phyloP scores from a whole-genome alignment of 2,113 vertebrate genomes.

The Lamprotornis superbus region DNA sequence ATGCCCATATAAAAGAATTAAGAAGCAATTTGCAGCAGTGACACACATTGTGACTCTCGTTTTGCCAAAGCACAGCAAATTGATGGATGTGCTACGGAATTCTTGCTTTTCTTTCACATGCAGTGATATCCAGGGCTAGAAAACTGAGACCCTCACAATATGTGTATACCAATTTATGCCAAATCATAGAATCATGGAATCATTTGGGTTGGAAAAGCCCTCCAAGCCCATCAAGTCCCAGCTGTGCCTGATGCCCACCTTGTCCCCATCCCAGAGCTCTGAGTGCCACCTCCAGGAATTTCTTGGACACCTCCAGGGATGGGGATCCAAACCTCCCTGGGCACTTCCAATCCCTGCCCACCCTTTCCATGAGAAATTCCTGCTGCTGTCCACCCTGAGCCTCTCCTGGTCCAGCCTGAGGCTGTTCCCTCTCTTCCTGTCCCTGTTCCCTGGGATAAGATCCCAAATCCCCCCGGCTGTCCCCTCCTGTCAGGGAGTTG shows the following conservation, averaged over 20 bases:
- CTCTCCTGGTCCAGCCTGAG: not conserved
- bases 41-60: not conserved
- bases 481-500: not conserved
- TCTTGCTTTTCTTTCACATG: not conserved
- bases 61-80: not conserved
- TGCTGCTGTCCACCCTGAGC: fast-evolving
- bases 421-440: not conserved
- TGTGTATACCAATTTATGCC: not conserved
- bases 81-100: not conserved
- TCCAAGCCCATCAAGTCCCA: fast-evolving
- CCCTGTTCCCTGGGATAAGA: not conserved
- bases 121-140: not conserved
- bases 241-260: fast-evolving
- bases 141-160: not conserved
- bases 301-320: not conserved
- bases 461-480: not conserved
- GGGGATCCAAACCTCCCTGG: not conserved
- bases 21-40: not conserved
- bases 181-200: not conserved
- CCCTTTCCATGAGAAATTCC: not conserved
- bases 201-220: not conserved
- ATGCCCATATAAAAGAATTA: not conserved
- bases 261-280: not conserved
- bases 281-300: fast-evolving
- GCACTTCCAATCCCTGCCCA: fast-evolving